Evolutionary conservation across 2,888 invertebrate species (phyloP), one percentile per base, ranked within the genome.

Genomic region (Eilema caniola): DNA sequence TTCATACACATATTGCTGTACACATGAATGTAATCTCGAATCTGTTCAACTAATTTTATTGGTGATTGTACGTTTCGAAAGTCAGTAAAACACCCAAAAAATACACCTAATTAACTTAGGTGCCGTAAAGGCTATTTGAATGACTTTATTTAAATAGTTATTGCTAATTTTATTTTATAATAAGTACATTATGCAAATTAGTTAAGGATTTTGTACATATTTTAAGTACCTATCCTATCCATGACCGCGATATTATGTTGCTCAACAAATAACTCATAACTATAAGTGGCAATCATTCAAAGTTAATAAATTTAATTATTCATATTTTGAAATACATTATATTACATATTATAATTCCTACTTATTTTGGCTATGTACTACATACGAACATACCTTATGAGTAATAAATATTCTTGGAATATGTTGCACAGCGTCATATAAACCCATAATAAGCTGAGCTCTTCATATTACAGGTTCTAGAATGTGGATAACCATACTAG

Each of bases 241-340:
- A n/a, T 69, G 69, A 65, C 69, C 69, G 64, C 59, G 1, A 24
- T 65, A 33, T 60, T 59, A 16, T 61, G 23, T 69, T 69, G 53
- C 59, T 16, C 47, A 64, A 64, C 5, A 31, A 64, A 59, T 23
- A 11, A 14, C 11, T 64, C 16, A 60, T 62, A 41, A 56, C 66
- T 12, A 28, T 56, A 67, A 63, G 24, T 10, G 3, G 37, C 25
- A 20, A 33, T 37, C 24, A 41, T 62, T 20, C 20, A 25, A 62
- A 25, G 37, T 24, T 11, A 25, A 62, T 24, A 23, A 62, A 24
- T 4, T 16, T 4, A 20, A 20, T 4, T 24, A 62, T 62, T 41
- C 41, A 62, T 5, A 20, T 53, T 53, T n/a, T 53, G 53, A 53
- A 53, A n/a, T n/a, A 53, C 7, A 47, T 47, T n/a, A 53, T 20